Evolutionary conservation across 2,113 vertebrate species (phyloP).

Genomic region (Gila orcuttii): DNA sequence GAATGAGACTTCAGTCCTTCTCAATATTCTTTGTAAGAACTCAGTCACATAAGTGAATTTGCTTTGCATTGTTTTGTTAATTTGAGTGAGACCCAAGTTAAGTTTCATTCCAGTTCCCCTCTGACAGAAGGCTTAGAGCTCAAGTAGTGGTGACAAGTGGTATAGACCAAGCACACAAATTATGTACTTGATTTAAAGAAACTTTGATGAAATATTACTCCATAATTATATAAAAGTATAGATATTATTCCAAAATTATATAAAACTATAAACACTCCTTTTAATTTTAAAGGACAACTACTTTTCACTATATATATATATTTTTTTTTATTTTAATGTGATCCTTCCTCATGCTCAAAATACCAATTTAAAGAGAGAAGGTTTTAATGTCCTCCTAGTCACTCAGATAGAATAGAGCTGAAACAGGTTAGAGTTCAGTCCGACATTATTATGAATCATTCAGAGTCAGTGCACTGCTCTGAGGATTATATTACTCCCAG

Average conservation of each 20-base stretch:
- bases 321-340: not conserved
- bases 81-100: not conserved
- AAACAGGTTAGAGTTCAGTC: not conserved
- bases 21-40: conserved; percentile 95
- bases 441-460: not conserved
- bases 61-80: not conserved
- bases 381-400: not conserved
- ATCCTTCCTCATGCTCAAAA: not conserved
- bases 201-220: not conserved
- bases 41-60: conserved; percentile 6
- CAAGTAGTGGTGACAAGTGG: not conserved
- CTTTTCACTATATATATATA: too few species aligned
- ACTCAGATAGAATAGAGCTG: not conserved
- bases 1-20: conserved; percentile 84
- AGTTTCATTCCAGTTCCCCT: not conserved
- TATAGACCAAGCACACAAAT: not conserved
- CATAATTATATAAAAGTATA: not conserved
- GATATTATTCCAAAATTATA: not conserved
- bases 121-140: not conserved
- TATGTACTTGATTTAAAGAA: not conserved
- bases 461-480: not conserved
- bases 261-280: not conserved
- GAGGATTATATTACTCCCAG: not conserved
- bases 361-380: not conserved
- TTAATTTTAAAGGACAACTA: not conserved